Percentiles rank a stretch among this genome's conserved stretches.
Conservation (phyloP, 2,888 invertebrate species). For the Cheilosia variabilis region DNA sequence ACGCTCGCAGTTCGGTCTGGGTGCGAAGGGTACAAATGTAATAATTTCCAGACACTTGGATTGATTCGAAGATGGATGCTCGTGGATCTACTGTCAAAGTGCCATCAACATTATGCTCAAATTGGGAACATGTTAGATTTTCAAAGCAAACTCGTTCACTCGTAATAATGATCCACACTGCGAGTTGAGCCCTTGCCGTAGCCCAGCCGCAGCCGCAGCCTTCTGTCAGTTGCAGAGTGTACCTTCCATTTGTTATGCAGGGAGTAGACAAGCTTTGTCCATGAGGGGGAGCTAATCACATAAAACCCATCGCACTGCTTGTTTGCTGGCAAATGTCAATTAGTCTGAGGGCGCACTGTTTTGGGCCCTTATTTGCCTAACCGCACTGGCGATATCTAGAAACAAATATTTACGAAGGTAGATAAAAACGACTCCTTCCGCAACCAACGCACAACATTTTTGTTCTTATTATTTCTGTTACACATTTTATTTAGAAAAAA, state of each 20-base stretch:
- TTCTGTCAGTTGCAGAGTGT: constrained; percentile 32
- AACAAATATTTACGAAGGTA: constrained; percentile 35
- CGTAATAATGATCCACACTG: neutral
- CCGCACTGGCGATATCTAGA: neutral
- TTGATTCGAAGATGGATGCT: constrained; percentile 63
- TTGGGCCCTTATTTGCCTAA: neutral
- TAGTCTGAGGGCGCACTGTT: constrained; percentile 29
- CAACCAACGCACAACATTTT: neutral
- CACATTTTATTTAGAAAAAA: neutral
- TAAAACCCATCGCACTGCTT: constrained; percentile 47
- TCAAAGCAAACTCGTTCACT: constrained; percentile 50
- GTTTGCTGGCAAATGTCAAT: constrained; percentile 53
- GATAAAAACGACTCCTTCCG: constrained; percentile 11
- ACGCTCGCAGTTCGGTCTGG: constrained; percentile 11
- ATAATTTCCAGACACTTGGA: constrained; percentile 69
- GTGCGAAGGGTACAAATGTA: constrained; percentile 66
- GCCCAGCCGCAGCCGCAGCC: neutral
- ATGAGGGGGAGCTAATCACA: constrained; percentile 43
- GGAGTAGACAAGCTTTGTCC: neutral
- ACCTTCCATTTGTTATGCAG: constrained; percentile 43
- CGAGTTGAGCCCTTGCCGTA: neutral
- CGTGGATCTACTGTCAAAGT: constrained; percentile 53
- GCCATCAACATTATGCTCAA: constrained; percentile 40
- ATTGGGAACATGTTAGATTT: constrained; percentile 52
- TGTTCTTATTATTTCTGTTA: neutral